Base-by-base conservation (phyloP, 2,888 invertebrate genomes). In the Drosophila robusta region DNA sequence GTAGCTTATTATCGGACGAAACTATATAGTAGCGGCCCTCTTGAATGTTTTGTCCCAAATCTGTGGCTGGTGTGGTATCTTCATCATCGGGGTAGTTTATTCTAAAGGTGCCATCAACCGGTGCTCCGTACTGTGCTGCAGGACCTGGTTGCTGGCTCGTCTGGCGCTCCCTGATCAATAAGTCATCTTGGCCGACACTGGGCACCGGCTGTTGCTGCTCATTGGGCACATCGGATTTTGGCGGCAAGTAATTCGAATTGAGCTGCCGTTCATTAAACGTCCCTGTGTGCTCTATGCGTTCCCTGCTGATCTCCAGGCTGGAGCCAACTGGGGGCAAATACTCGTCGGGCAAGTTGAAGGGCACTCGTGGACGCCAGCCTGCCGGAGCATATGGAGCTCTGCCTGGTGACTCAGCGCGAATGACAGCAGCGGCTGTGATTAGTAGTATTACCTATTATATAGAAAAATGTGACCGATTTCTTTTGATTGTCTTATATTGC, bases 11-110 rank as follows among this genome's bases (percentile, higher is more conserved):
- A 55, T 92, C 91, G 0, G 91, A 90, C 1, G 91, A 89, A 3
- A 93, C 74, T 6, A 93, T 83, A 63, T 92, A 93, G 63, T 93
- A 93, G 54, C 92, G 92, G 0, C 93, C 93, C 26, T 89, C 67
- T 22, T 45, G 56, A 4, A 67, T 46, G 14, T 50, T 68, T 2
- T 71, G 1, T 16, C 52, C 42, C 41, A 51, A 45, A 2, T 66
- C 54, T 2, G 18, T 36, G 8, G 56, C 2, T 9, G 51, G 16
- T 0, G 29, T 34, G 0, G 70, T 12, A 0, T 70, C 72, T 1
- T 75, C 72, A 1, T 78, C 75, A 14, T 89, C 89, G 14, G 89
- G 65, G 62, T 86, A 84, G 39, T 79, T 44, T 46, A 91, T 85
- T 12, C 63, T 68, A 12, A 85, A 74, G n/a, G 64, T 60, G 9